Base-by-base conservation (phyloP, 2,888 invertebrate genomes). In the Nemotelus pantherinus region DNA sequence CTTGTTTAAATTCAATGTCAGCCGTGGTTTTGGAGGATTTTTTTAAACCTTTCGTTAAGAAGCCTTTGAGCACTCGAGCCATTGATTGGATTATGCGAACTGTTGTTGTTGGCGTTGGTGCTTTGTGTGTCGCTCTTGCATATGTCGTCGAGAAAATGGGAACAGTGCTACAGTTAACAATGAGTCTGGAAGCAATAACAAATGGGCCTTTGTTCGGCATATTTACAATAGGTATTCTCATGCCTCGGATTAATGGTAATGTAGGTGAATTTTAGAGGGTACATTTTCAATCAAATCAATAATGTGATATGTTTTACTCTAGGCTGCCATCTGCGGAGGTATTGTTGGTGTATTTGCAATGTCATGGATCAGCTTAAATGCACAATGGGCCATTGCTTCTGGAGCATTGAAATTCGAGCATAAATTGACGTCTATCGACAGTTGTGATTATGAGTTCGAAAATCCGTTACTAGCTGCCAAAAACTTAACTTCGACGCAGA, bases 81-180 rank as follows among this genome's bases (percentile, higher is more conserved):
- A 87, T 89, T 2, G 89, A 88, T 80, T 90, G 91, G 87, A 86
- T 94, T 9, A 91, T 95, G 87, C 92, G 93, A 83, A 84, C 91
- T 3, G 91, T 94, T 10, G 94, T 94, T 9, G 89, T 94, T 3
- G 82, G 90, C 0, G 89, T 93, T 80, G 95, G 95, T 50, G 85
- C 89, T 3, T 84, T 93, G 6, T 92, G 93, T 88, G 90, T 93
- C 80, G 89, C 84, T 5, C 85, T 93, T 47, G 93, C 93, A 2
- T 92, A 93, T 81, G 87, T 92, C n/a, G 93, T 93, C 0, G 92
- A 94, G 82, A 92, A 92, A 84, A 89, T 95, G 86, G 94, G 94
- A 45, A 92, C 93, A 0, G 91, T 94, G 6, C 83, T 91, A 4
- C 91, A 92, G 84, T 85, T 92, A 77, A 91, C 92, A 0, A 90